Evolutionary conservation across 2,797 vertebrate species (phyloP).

Genomic region (Myotis pilosus): DNA sequence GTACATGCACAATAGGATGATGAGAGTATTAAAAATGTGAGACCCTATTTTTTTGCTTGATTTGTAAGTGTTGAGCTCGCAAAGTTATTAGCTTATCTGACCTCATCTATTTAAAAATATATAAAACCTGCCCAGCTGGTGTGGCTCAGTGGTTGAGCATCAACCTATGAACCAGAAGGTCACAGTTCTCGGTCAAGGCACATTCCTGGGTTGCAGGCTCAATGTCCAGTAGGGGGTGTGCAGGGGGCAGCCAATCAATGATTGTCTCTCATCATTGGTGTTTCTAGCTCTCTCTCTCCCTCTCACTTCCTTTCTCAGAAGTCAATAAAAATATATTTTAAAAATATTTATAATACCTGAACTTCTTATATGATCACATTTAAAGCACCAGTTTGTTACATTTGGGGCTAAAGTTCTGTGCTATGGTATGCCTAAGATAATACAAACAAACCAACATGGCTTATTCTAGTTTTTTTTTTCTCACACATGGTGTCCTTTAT

Average conservation of each 20-base stretch:
- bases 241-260: no score
- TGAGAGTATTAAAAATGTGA: slow-evolving; percentile 29
- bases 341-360: background rate
- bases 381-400: slow-evolving; percentile 48
- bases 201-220: no score
- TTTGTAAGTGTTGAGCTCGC: background rate
- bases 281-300: no score
- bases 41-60: background rate
- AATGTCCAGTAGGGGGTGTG: no score
- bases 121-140: background rate
- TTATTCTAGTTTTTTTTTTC: slow-evolving; percentile 65
- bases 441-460: slow-evolving; percentile 52
- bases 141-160: no score
- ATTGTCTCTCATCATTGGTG: no score
- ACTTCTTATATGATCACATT: slow-evolving; percentile 22
- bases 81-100: slow-evolving; percentile 39
- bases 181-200: no score
- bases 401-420: slow-evolving; percentile 30
- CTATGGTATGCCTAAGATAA: slow-evolving; percentile 43
- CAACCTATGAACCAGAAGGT: no score
- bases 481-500: slow-evolving; percentile 63
- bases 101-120: slow-evolving; percentile 36
- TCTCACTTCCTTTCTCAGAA: no score
- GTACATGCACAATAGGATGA: background rate
- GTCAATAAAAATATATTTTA: background rate